Evolutionary conservation across 2,888 invertebrate genomes (phyloP).

Genomic region (Gnatocerus cornutus): DNA sequence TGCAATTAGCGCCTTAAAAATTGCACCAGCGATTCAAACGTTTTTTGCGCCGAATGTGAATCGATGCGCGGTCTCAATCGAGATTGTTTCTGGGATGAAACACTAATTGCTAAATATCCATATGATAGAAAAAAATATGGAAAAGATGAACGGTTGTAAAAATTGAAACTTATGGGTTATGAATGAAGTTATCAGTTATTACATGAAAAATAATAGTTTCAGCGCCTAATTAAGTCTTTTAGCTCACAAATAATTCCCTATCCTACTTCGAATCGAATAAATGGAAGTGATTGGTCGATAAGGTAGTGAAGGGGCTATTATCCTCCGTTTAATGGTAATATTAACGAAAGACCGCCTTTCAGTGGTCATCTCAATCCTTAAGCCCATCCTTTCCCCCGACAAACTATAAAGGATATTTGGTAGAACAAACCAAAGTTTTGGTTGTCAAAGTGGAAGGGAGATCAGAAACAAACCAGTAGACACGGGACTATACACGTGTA

Average conservation of each 20-base stretch:
- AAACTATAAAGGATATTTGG: constrained; percentile 44
- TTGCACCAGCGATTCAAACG: background rate
- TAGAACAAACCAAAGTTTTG: constrained; percentile 46
- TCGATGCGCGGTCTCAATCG: background rate
- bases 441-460: constrained; percentile 49
- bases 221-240: constrained; percentile 9
- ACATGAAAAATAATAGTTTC: constrained; percentile 9
- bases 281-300: constrained; percentile 32
- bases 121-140: too few species aligned
- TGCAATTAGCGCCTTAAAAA: constrained; percentile 22
- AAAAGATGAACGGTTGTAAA: too few species aligned
- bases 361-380: constrained; percentile 38
- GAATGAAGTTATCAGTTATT: constrained; percentile 42
- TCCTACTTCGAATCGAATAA: constrained; percentile 6
- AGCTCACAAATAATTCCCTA: constrained; percentile 5
- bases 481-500: constrained; percentile 52
- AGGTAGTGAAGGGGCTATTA: constrained; percentile 29
- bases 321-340: constrained; percentile 25
- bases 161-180: background rate
- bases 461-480: constrained; percentile 46
- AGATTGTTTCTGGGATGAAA: background rate
- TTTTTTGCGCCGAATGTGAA: background rate
- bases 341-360: constrained; percentile 40
- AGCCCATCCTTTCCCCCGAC: constrained; percentile 45
- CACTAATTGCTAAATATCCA: too few species aligned